A percentile compares a stretch with the other conserved stretches of the same genome.
Conservation (phyloP, 2,797 vertebrate species). For the Enteromius unitaeniatus region DNA sequence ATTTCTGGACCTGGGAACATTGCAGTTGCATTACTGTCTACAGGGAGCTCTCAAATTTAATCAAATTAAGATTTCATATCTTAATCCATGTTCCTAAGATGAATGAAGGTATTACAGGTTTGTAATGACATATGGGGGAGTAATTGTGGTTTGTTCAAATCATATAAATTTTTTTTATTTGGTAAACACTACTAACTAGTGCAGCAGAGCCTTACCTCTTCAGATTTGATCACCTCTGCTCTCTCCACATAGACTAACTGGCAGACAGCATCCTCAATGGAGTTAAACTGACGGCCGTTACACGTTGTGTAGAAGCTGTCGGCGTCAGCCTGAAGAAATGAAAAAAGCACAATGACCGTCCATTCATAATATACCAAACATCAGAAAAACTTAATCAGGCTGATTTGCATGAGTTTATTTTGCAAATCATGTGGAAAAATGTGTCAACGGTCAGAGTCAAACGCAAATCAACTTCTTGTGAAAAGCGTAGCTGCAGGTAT, state of each 20-base stretch:
- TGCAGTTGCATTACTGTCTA: too few relatives aligned
- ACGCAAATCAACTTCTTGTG: not conserved
- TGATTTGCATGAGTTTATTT: not conserved
- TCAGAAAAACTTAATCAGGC: not conserved
- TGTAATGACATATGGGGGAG: too few relatives aligned
- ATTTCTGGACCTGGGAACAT: too few relatives aligned
- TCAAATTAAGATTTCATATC: too few relatives aligned
- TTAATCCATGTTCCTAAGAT: too few relatives aligned
- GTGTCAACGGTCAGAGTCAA: not conserved
- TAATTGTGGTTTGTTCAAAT: too few relatives aligned
- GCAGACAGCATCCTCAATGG: conserved; percentile 96
- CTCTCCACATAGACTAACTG: conserved; percentile 96
- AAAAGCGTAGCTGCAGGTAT: not conserved
- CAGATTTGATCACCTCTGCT: conserved; percentile 94
- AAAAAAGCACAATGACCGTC: not conserved
- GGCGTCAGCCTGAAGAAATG: conserved; percentile 83
- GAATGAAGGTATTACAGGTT: too few relatives aligned
- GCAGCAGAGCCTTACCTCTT: conserved; percentile 77
- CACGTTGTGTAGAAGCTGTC: conserved; percentile 94
- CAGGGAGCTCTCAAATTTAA: too few relatives aligned
- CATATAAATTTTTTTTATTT: too few relatives aligned
- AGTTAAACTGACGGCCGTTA: conserved; percentile 96
- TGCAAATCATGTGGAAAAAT: not conserved
- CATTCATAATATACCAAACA: not conserved
- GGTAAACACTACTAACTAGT: not conserved